Percentiles rank a stretch among this genome's conserved stretches.
These are phyloP conservation scores for Talpa occidentalis DNA, from an alignment of 2,113 vertebrate genomes.

Conservation along the genomic window DNA sequence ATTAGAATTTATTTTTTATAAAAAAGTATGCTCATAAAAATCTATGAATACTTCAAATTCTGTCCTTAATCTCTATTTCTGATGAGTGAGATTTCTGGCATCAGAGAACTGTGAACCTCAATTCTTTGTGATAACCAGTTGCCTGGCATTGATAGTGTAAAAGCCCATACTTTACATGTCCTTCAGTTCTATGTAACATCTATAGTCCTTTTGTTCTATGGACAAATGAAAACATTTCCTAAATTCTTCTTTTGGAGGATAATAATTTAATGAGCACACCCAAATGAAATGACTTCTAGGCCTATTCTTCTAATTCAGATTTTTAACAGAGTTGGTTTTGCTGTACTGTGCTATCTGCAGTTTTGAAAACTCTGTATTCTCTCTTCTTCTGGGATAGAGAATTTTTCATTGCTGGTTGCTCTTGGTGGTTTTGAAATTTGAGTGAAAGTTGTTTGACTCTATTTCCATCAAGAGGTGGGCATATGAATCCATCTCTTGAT, in stretches of 20 bases:
- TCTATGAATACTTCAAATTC: slow-evolving; percentile 5
- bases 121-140: background rate
- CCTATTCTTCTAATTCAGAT: background rate
- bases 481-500: background rate
- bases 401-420: background rate
- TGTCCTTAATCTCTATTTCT: background rate
- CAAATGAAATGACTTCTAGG: background rate
- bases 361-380: background rate
- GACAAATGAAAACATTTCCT: background rate
- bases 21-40: background rate
- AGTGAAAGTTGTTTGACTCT: background rate
- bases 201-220: background rate
- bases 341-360: background rate
- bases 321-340: slow-evolving; percentile 24
- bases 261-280: background rate
- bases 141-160: background rate
- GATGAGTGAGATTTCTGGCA: background rate
- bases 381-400: background rate
- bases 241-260: slow-evolving; percentile 16
- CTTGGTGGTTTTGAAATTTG: background rate
- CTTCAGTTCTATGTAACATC: background rate
- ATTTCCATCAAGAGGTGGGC: background rate
- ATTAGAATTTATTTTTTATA: background rate
- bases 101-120: background rate
- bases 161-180: too few species aligned